Evolutionary conservation across 2,888 invertebrate species (phyloP), one percentile per base, ranked within the genome.

Genomic region (Holacanthella duospinosa): DNA sequence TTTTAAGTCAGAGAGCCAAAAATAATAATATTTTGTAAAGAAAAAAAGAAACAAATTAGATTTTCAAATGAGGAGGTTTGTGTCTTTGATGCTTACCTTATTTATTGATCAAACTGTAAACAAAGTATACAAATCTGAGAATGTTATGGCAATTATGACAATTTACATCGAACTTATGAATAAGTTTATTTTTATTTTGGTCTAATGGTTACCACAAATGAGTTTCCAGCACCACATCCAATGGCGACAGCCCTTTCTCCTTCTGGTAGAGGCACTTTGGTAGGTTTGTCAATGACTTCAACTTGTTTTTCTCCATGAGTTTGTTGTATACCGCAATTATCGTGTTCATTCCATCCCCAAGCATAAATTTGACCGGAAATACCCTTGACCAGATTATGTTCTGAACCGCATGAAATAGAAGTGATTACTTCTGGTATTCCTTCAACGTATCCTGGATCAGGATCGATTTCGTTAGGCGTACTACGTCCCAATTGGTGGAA

Each of bases 341-440:
- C 88, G 78, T 91, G 91, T 75, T 92, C 91, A 77, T 92, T 91
- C 91, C 91, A 92, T 1, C 91, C 91, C 90, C 91, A 92, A 25
- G 86, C 83, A 75, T 84, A 85, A 4, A 90, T 75, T 58, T 81
- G 80, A 36, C 85, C 85, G 63, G 84, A 82, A 66, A 77, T 75
- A 54, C 76, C 75, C 67, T 88, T 77, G 66, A 86, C 85, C 68
- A 91, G 75, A 55, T 85, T 87, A 75, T 91, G 91, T 74, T 91
- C 90, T 0, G 90, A 88, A 1, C 91, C 91, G 70, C 86, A 77
- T 68, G 83, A 82, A 64, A 87, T 75, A 75, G 63, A 55, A n/a
- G 53, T 56, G 1, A 71, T 61, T 9, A 84, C 82, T 68, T 77
- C 76, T 2, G 85, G 78, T 3, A 71, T 29, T 16, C 27, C 25